Evolutionary conservation across 2,888 invertebrate genomes (phyloP).

Genomic region (Cheilosia urbana): DNA sequence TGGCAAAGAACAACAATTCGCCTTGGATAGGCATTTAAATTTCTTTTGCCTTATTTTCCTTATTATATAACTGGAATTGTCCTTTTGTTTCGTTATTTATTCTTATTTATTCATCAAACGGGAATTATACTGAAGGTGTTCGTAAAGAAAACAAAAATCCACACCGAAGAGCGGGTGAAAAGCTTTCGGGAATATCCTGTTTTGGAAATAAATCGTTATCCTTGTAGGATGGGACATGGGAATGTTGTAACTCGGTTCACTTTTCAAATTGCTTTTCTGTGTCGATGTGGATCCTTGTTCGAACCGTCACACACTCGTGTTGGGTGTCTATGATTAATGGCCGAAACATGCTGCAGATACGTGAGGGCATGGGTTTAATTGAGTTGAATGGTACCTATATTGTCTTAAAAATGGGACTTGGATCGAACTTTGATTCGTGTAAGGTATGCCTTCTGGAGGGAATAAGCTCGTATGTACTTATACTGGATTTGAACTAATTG

Average conservation of each 20-base stretch:
- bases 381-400: constrained; percentile 47
- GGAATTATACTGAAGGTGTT: no score
- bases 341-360: constrained; percentile 52
- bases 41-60: no score
- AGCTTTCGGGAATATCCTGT: not conserved
- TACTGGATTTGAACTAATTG: no score
- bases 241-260: constrained; percentile 56
- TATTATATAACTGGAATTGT: no score
- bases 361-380: constrained; percentile 57
- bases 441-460: not conserved
- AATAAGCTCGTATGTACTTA: no score
- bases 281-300: not conserved
- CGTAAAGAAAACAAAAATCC: no score
- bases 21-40: no score
- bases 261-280: constrained; percentile 54
- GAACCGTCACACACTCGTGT: constrained; percentile 5
- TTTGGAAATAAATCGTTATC: constrained; percentile 57
- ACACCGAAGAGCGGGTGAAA: not conserved
- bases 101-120: no score
- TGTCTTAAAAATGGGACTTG: not conserved
- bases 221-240: constrained; percentile 52
- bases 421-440: not conserved
- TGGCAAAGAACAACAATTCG: no score
- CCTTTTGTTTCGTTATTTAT: no score
- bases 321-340: constrained; percentile 59